These are phyloP conservation scores for Rafetus swinhoei DNA, from an alignment of 2,113 vertebrate genomes.

Conservation along the genomic window DNA sequence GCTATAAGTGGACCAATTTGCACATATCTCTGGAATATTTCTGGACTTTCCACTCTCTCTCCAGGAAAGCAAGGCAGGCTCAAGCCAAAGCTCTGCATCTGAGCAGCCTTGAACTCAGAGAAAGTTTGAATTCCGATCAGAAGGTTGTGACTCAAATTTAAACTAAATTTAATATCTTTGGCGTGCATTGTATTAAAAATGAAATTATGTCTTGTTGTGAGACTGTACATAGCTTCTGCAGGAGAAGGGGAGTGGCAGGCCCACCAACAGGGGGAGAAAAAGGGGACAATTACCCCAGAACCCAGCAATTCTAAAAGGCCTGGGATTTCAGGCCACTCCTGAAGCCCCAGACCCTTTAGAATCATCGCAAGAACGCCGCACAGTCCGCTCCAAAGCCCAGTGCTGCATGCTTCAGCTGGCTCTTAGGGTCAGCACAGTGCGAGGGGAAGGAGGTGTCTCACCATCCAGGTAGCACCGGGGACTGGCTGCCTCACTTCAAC, in stretches of 20 bases:
- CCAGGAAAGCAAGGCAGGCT: fast-evolving
- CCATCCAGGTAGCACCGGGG: no score
- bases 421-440: no score
- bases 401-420: no score
- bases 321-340: no score
- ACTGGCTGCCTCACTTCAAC: no score
- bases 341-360: no score
- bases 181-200: background rate
- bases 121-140: background rate
- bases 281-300: no score
- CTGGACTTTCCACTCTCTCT: background rate
- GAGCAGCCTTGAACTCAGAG: background rate
- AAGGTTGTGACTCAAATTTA: background rate
- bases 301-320: no score
- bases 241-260: background rate
- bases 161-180: background rate
- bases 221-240: background rate
- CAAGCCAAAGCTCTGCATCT: background rate
- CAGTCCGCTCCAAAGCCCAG: no score
- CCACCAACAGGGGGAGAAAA: no score
- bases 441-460: no score
- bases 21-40: background rate
- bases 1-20: background rate
- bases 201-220: background rate
- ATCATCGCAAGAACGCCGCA: no score